Conservation (phyloP, 35 echinoderm and acorn worm species). For the Amphiura filiformis region DNA sequence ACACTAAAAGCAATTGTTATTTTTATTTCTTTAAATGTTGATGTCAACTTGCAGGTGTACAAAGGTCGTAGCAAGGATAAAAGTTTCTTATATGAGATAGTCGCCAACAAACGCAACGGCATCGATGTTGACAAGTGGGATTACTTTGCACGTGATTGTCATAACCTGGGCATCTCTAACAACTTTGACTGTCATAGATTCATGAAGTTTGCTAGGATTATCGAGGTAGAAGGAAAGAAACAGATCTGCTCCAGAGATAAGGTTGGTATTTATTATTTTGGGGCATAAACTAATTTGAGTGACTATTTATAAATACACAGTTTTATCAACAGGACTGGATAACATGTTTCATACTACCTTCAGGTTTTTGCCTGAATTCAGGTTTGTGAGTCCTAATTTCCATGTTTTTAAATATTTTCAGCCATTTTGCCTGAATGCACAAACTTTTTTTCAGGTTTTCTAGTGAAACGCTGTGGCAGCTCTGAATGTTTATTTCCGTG, state of each 20-base stretch:
- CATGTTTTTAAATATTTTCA: too few relatives aligned
- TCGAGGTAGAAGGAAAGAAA: slow-evolving; percentile 62
- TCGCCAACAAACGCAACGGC: slow-evolving; percentile 93
- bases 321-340: too few relatives aligned
- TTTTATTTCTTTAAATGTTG: neutral
- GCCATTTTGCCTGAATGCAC: too few relatives aligned
- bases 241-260: slow-evolving; percentile 95
- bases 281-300: too few relatives aligned
- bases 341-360: too few relatives aligned
- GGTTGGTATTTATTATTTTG: slow-evolving; percentile 24
- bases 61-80: slow-evolving; percentile 68
- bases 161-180: slow-evolving; percentile 80
- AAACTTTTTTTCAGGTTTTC: too few relatives aligned
- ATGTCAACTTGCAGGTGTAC: slow-evolving; percentile 49
- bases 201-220: slow-evolving; percentile 83
- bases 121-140: slow-evolving; percentile 97
- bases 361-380: too few relatives aligned
- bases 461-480: too few relatives aligned
- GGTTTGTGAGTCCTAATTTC: too few relatives aligned
- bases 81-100: slow-evolving; percentile 87
- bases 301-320: too few relatives aligned
- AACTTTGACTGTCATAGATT: slow-evolving; percentile 82
- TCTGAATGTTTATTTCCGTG: too few relatives aligned
- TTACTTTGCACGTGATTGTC: slow-evolving; percentile 90
- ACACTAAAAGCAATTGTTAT: neutral